Percentiles rank a stretch among this genome's conserved stretches.
These are phyloP conservation scores for Palythoa grandis DNA, from an alignment of 92 coral and sea anemone genomes.

Conservation along the genomic window DNA sequence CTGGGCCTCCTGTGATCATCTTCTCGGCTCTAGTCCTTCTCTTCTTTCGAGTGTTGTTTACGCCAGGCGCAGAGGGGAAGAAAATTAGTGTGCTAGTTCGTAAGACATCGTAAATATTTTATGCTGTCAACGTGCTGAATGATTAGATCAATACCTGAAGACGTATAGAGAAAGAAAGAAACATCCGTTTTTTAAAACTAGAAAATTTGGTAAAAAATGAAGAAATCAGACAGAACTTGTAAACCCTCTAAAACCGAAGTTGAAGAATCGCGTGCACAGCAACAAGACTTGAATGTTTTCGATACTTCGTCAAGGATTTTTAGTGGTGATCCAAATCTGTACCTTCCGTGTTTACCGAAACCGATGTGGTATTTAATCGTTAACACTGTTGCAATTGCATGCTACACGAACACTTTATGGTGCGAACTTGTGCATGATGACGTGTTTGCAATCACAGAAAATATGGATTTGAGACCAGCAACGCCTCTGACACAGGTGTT, in stretches of 20 bases:
- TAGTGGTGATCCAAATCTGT: slow-evolving; percentile 18
- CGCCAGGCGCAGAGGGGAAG: not conserved
- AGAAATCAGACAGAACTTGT: slow-evolving; percentile 19
- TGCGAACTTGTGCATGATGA: slow-evolving; percentile 90
- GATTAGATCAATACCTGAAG: not conserved
- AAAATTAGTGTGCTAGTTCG: not conserved
- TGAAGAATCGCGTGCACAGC: not conserved
- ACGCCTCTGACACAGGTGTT: slow-evolving; percentile 59
- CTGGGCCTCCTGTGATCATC: not conserved
- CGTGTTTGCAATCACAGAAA: slow-evolving; percentile 84
- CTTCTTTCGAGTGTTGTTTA: not conserved
- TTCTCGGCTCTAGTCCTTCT: not conserved
- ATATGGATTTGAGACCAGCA: slow-evolving; percentile 75
- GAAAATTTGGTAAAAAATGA: not conserved
- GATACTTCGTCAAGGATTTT: not conserved
- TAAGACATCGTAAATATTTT: slow-evolving; percentile 2
- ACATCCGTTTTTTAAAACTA: not conserved
- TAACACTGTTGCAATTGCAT: slow-evolving; percentile 53
- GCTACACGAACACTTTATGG: slow-evolving; percentile 72
- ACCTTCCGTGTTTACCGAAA: slow-evolving; percentile 44
- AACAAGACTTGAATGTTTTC: not conserved
- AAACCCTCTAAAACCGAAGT: not conserved
- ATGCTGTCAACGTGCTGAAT: not conserved
- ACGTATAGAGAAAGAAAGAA: not conserved
- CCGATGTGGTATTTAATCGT: slow-evolving; percentile 60